Evolutionary conservation across 2,113 vertebrate genomes (phyloP).

Genomic region (Machaerirhynchus nigripectus): DNA sequence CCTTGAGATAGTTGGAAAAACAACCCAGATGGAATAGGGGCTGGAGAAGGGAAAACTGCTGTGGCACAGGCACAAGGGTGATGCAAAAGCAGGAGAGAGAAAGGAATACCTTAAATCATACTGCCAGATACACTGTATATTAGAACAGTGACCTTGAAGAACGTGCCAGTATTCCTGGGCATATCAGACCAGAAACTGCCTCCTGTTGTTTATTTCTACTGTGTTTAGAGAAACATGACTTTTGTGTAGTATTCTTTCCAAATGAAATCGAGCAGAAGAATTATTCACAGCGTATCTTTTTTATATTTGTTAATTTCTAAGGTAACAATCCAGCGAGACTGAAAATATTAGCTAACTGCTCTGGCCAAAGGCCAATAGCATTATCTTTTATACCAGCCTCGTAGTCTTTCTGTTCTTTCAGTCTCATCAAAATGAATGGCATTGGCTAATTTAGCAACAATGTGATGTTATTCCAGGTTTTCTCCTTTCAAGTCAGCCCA

Average conservation of each 20-base stretch:
- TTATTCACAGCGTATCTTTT: background rate
- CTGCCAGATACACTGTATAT: background rate
- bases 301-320: background rate
- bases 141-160: background rate
- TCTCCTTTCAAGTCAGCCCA: conserved; percentile 20
- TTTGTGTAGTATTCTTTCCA: background rate
- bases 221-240: background rate
- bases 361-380: conserved; percentile 6
- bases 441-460: conserved; percentile 6
- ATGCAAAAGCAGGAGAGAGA: background rate
- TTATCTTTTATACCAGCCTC: conserved; percentile 17
- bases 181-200: background rate
- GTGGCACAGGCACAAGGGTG: background rate
- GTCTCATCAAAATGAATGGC: background rate
- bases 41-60: background rate
- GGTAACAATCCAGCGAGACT: background rate
- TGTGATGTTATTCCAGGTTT: background rate
- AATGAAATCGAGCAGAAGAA: conserved; percentile 17
- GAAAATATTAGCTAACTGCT: conserved; percentile 20
- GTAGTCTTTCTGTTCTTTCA: background rate
- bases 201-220: background rate
- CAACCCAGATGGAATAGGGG: background rate
- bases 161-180: background rate
- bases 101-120: background rate
- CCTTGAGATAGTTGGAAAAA: background rate